Base-by-base conservation (phyloP, 2,888 invertebrate species). In the Drymonia ruficornis region DNA sequence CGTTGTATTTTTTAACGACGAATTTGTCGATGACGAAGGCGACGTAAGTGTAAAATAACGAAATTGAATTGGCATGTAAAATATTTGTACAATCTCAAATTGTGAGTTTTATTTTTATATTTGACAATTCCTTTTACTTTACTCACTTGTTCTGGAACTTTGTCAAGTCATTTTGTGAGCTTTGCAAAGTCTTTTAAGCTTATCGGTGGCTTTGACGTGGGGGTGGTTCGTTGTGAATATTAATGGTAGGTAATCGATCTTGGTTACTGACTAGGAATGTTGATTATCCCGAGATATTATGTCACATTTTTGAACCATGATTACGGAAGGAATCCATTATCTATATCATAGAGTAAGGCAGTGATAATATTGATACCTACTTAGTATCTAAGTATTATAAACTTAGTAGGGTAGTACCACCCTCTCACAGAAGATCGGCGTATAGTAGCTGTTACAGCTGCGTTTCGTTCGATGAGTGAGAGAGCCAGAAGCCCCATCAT, bases 161-260 rank as follows among this genome's bases (percentile, higher is more conserved):
- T 40, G 40, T 40, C 16, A 16, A 40, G 16, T 16, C 7, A 7
- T 13, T 43, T 19, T 19, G 43, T 43, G 8, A 18, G 9, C 12
- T 43, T 19, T 11, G 2, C 13, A 2, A 0, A 43, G 19, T 11
- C 19, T 23, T 43, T 43, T 43, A 7, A 43, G 23, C 19, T 23
- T 43, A 43, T 11, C 43, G 29, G 43, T n/a, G 47, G 46, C 38
- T 51, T 47, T 28, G 15, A 28, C 12, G 15, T 9, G 7, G 0
- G n/a, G 31, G 9, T 38, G 1, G 31, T 46, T 53, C 42, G n/a
- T 31, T n/a, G 7, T 28, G 19, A 63, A 56, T 50, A 36, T 49
- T 53, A 57, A 50, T 50, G 1, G 50, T 43, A 45, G n/a, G 0
- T n/a, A 29, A 49, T 51, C 45, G 40, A 44, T 9, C 23, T 43